Base-by-base conservation (phyloP, 2,888 invertebrate genomes). In the Cryptocephalus moraei region DNA sequence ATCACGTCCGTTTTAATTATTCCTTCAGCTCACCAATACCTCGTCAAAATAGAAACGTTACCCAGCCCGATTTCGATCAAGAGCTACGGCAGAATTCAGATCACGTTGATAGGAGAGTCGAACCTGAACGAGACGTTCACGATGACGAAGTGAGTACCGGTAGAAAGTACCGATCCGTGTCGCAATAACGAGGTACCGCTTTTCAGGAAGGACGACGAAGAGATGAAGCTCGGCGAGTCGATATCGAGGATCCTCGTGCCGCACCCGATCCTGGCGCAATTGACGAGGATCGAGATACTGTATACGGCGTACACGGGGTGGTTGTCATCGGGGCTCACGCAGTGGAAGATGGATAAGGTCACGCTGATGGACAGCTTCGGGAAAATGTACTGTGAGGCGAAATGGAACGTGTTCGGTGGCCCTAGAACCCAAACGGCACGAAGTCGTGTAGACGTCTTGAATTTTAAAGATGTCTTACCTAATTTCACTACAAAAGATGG, bases 241-340 rank as follows among this genome's bases (percentile, higher is more conserved):
- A 79, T 91, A 48, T 84, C 87, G 6, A 81, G 86, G 63, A 87
- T 93, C 52, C 74, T 92, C 36, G 92, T 93, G 1, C 91, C 91
- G 3, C 92, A 92, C 74, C 92, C 92, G 1, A 86, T 86, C 14
- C 73, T 92, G 50, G 80, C 84, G 11, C 85, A 84, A 56, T 82
- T 87, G 11, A 75, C 80, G 44, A 79, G 80, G 32, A 78, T 85
- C 1, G 80, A 87, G 62, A 75, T 93, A 13, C 80, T 85, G 56
- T 93, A 93, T 70, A 86, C 85, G 8, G 89, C 89, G 0, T 92
- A 92, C 73, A 85, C 85, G 55, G 92, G 92, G 10, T 93, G 93
- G 93, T 77, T 92, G 47, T 87, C 86, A 32, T 88, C 87, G 13
- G 91, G 91, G 1, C 75, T 89, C 47, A 80, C 83, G 34, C 77